phyloP scores from a whole-genome alignment of 2,797 vertebrate genomes.

The Pangasius krempfi region DNA sequence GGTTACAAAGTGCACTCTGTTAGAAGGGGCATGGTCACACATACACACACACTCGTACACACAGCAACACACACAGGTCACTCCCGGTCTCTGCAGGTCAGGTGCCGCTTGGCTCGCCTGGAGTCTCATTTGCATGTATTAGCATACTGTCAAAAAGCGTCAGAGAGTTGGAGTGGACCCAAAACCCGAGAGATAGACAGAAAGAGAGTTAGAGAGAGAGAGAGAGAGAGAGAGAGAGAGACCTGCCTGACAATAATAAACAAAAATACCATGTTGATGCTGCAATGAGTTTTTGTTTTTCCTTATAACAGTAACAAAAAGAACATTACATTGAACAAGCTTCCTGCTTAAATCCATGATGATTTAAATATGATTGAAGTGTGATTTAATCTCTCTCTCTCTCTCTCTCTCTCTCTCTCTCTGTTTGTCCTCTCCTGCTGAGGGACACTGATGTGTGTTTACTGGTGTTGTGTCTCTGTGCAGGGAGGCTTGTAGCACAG shows the following conservation, averaged over 20 bases:
- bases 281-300: background rate
- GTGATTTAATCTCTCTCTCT: background rate
- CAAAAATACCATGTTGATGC: background rate
- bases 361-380: slow-evolving; percentile 10
- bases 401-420: slow-evolving; percentile 15
- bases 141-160: slow-evolving; percentile 97
- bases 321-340: background rate
- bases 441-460: slow-evolving; percentile 64
- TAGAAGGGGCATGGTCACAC: slow-evolving; percentile 74
- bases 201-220: background rate
- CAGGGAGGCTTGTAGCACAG: slow-evolving; percentile 63
- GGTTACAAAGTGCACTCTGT: slow-evolving; percentile 68
- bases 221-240: background rate
- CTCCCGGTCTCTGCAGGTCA: slow-evolving; percentile 69
- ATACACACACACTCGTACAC: slow-evolving; percentile 13
- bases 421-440: slow-evolving; percentile 61
- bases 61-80: slow-evolving; percentile 52
- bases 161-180: slow-evolving; percentile 63
- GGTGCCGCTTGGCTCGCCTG: slow-evolving; percentile 78
- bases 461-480: slow-evolving; percentile 55
- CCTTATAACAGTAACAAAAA: background rate
- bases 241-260: background rate
- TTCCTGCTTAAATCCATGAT: background rate
- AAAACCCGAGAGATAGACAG: slow-evolving; percentile 40
- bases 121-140: slow-evolving; percentile 95